phyloP scores from a whole-genome alignment of 2,888 invertebrate species.

The Cerceris rybyensis region DNA sequence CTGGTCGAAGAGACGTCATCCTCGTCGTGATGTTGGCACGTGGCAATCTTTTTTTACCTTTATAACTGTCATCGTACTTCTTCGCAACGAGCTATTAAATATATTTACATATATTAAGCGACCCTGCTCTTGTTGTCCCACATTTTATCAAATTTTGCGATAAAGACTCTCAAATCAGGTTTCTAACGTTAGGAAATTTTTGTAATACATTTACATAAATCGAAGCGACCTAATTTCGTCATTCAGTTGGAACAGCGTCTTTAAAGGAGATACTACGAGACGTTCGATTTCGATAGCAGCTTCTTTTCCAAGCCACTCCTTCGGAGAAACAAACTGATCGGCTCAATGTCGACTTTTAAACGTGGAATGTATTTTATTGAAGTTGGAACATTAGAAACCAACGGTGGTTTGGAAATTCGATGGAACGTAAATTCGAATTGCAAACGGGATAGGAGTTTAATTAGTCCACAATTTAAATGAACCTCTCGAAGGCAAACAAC shows the following conservation, averaged over 20 bases:
- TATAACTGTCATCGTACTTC: no score
- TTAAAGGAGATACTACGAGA: background rate
- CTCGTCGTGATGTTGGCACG: no score
- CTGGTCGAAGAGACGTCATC: no score
- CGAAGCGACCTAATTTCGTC: background rate
- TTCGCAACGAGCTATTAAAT: no score
- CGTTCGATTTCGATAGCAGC: no score
- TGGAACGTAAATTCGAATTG: conserved; percentile 7
- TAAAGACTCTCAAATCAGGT: no score
- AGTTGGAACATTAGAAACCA: conserved; percentile 32
- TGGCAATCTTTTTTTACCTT: no score
- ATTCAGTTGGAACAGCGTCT: background rate
- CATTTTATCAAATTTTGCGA: no score
- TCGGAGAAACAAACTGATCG: no score
- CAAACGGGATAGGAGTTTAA: conserved; percentile 39
- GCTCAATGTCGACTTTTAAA: conserved; percentile 20
- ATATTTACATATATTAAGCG: no score
- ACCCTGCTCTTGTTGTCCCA: no score
- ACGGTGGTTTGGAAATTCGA: conserved; percentile 12
- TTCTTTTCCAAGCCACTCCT: no score
- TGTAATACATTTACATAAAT: conserved; percentile 25
- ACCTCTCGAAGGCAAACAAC: conserved; percentile 17
- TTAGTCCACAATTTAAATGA: conserved; percentile 55
- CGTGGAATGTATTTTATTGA: conserved; percentile 40
- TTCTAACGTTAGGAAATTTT: background rate